A percentile compares a stretch with the other conserved stretches of the same genome.
phyloP scores from a whole-genome alignment of 92 coral and sea anemone genomes.

The Parazoanthus darwini region DNA sequence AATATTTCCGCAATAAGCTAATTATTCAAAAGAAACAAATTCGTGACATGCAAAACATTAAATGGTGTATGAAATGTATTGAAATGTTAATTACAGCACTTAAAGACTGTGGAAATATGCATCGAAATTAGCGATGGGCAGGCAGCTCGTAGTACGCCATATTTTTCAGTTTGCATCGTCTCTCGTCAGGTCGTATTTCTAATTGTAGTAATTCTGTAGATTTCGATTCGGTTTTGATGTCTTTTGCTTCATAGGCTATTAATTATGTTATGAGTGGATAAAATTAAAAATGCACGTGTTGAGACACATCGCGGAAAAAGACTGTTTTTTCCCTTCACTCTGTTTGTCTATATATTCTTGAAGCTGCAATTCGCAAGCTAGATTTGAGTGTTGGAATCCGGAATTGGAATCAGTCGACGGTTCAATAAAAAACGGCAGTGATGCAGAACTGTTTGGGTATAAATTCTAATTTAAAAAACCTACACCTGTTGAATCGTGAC shows the following conservation, averaged over 20 bases:
- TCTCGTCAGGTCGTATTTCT: background rate
- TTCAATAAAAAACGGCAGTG: background rate
- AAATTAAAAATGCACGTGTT: background rate
- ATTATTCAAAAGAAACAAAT: constrained; percentile 10
- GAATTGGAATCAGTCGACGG: background rate
- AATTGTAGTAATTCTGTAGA: background rate
- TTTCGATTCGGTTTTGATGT: background rate
- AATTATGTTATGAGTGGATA: background rate
- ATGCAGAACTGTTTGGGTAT: background rate
- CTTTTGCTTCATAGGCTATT: too few species aligned
- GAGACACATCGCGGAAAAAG: background rate
- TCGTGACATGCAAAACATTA: constrained; percentile 10
- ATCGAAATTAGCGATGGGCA: too few species aligned
- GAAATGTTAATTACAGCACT: constrained; percentile 7
- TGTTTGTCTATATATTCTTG: background rate
- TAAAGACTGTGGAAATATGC: constrained; percentile 6
- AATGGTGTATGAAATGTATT: constrained; percentile 7
- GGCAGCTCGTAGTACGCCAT: background rate
- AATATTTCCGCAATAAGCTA: constrained; percentile 32
- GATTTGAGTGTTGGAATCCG: too few species aligned
- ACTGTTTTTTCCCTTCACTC: background rate
- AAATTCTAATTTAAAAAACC: background rate
- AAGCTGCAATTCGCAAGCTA: background rate
- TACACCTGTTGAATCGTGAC: background rate
- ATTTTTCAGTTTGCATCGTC: background rate